Evolutionary conservation across 2,797 vertebrate species (phyloP), one percentile per base, ranked within the genome.

Genomic region (Malurus splendens): DNA sequence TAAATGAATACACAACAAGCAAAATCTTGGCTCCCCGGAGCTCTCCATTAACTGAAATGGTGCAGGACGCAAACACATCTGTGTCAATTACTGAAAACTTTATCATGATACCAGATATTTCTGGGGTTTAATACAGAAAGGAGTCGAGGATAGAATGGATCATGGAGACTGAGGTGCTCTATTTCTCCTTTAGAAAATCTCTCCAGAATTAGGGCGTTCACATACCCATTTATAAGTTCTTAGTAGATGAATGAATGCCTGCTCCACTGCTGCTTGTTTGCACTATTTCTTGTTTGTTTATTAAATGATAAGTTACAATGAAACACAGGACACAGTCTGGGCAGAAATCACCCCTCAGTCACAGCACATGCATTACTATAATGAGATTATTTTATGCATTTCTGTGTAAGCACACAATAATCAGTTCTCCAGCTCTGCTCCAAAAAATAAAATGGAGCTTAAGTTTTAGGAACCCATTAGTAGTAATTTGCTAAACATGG

Each of bases 1-100:
- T 95, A 92, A 92, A 95, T 91, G 94, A 93, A 85, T 90, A 95
- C 30, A 68, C 91, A 95, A 87, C 78, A 94, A 92, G 87, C 59
- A 81, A 90, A 93, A 76, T 86, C 89, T 66, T 89, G 64, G 90
- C 90, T 93, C 85, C 80, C 90, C 33, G 64, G 52, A 70, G 84
- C 57, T 83, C 92, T 92, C 82, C 60, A 74, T 89, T 94, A 93
- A 66, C 87, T 76, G 80, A 70, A 91, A 64, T 83, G 44, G 76
- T 81, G 64, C 60, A 75, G 93, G 90, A 87, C 1, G 0, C 60
- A 83, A 91, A 82, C 71, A 76, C 50, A 60, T 92, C 64, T 79
- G 60, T 73, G 76, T 83, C 89, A 94, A 78, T 89, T 86, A 87
- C 66, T 89, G 91, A 79, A 92, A 94, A 93, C 56, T 81, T 93